Percentiles rank a stretch among this genome's conserved stretches.
Evolutionary conservation across 2,888 invertebrate genomes (phyloP).

Genomic region (Erannis defoliaria): DNA sequence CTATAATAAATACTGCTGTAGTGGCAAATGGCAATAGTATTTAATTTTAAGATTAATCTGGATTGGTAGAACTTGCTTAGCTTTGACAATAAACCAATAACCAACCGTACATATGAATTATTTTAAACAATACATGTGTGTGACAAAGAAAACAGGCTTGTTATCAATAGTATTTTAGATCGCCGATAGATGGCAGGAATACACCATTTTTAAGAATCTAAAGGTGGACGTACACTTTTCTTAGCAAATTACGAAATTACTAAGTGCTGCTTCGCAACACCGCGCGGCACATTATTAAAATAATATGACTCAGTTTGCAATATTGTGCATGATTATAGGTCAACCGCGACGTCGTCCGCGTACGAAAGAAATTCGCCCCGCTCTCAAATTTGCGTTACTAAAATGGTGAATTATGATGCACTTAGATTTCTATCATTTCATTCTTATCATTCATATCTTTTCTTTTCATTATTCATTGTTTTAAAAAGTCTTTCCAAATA

Average conservation of each 20-base stretch:
- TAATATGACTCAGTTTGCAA: too few relatives aligned
- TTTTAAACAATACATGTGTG: not conserved
- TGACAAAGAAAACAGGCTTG: conserved; percentile 17
- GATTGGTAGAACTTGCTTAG: not conserved
- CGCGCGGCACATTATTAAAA: not conserved
- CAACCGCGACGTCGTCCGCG: too few relatives aligned
- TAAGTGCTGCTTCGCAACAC: not conserved
- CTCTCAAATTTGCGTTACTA: too few relatives aligned
- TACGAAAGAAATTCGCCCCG: too few relatives aligned
- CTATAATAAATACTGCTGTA: not conserved
- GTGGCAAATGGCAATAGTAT: too few relatives aligned
- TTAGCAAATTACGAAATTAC: not conserved
- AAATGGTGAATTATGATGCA: too few relatives aligned
- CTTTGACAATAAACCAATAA: not conserved
- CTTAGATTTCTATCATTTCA: too few relatives aligned
- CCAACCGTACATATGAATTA: not conserved
- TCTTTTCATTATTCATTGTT: too few relatives aligned
- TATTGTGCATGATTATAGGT: too few relatives aligned
- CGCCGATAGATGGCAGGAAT: conserved; percentile 18
- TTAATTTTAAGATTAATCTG: not conserved
- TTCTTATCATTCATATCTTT: too few relatives aligned
- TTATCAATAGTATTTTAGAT: conserved; percentile 19
- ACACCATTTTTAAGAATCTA: not conserved
- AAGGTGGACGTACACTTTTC: conserved; percentile 1
- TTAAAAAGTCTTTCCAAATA: too few relatives aligned